Base-by-base conservation (phyloP, 2,888 invertebrate genomes). In the Callosobruchus maculatus region DNA sequence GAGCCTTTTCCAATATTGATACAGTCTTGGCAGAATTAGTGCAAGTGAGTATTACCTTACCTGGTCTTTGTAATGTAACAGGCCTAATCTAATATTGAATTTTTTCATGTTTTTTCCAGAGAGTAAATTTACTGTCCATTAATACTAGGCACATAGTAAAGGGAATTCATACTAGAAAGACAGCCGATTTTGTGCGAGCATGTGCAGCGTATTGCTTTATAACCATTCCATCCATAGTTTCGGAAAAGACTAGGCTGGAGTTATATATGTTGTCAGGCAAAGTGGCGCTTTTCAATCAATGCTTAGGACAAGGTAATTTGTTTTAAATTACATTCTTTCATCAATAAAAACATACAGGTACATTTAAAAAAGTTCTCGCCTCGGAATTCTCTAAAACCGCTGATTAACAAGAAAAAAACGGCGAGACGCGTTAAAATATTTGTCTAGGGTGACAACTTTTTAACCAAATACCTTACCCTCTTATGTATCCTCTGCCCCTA, bases 141-240 rank as follows among this genome's bases (percentile, higher is more conserved):
- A 90, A 91, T 83, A 93, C 90, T 20, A 88, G 90, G 67, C 90
- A 88, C 82, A 91, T 93, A 74, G 92, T 94, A 2, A 91, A 92
- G 78, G 93, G 94, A 2, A 91, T 92, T 82, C 95, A 95, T 82
- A 93, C 93, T 0, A 89, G 92, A 76, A 94, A 94, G 86, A 95
- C 95, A 0, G 92, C 93, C 20, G 93, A 95, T 81, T 95, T 97
- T 89, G 94, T 95, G 31, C 92, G 96, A 83, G 98, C 98, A 0
- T 98, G 98, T 88, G 94, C 96, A 70, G 98, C 99, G 0, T 99
- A 96, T 88, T 94, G 95, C 86, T 98, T 94, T 87, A 97, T 99
- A 77, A 98, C 98, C 9, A 95, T 97, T 85, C 99, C 99, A n/a
- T 98, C 98, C 20, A 91, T 99, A 84, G 92, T 90, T 81, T 94